Evolutionary conservation across 2,888 invertebrate species (phyloP).

Genomic region (Rugalucina vietnamica): DNA sequence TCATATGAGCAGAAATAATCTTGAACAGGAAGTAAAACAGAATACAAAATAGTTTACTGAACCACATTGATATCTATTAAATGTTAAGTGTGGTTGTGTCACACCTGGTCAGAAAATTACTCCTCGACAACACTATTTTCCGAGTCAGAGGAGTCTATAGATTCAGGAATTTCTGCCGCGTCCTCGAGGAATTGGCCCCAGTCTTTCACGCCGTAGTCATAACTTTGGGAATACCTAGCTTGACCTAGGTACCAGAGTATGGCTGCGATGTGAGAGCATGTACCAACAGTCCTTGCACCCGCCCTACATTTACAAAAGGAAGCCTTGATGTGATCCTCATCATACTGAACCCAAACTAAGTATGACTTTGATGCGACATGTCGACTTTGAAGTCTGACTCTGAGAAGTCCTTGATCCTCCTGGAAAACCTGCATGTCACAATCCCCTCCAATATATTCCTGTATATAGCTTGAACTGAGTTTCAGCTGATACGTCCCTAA

Average conservation of each 20-base stretch:
- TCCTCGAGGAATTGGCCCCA: background rate
- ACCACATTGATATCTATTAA: no score
- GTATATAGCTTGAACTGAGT: background rate
- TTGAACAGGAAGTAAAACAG: no score
- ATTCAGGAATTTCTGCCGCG: background rate
- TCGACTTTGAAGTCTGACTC: background rate
- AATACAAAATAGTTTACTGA: no score
- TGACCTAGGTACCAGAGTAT: background rate
- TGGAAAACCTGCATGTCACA: background rate
- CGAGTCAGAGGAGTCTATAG: constrained; percentile 14
- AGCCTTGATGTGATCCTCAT: background rate
- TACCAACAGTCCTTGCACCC: background rate
- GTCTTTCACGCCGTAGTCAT: constrained; percentile 10
- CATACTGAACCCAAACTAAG: background rate
- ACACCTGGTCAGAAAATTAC: no score
- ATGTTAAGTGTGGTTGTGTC: no score
- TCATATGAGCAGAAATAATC: no score
- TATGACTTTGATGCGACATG: background rate
- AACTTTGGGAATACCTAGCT: background rate
- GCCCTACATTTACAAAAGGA: background rate
- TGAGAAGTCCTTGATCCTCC: background rate
- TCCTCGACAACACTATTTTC: no score
- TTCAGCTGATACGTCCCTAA: background rate
- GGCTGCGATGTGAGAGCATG: background rate
- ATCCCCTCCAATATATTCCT: background rate